A percentile compares a stretch with the other conserved stretches of the same genome.
Evolutionary conservation across 2,888 invertebrate species (phyloP).

Genomic region (Boloria selene): DNA sequence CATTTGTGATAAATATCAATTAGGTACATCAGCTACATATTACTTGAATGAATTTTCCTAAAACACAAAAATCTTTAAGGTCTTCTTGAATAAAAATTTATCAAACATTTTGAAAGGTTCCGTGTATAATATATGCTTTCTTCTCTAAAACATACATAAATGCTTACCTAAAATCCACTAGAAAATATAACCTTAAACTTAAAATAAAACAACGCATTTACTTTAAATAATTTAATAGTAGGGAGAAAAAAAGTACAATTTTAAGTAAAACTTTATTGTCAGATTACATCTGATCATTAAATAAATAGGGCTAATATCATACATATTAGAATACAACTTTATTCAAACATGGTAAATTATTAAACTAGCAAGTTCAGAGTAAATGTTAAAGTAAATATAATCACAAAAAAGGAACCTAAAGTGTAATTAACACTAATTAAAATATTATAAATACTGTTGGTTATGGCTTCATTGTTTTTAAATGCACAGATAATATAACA

Average conservation of each 20-base stretch:
- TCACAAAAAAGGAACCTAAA: slow-evolving; percentile 48
- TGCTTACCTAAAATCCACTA: no score
- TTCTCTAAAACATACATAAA: no score
- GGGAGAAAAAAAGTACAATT: slow-evolving; percentile 18
- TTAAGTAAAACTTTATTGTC: slow-evolving; percentile 49
- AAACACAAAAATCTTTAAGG: no score
- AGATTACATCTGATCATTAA: slow-evolving; percentile 56
- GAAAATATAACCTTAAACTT: slow-evolving; percentile 8
- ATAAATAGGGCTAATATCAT: slow-evolving; percentile 26
- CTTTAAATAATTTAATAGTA: slow-evolving; percentile 26
- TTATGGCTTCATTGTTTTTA: slow-evolving; percentile 22
- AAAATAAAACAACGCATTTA: slow-evolving; percentile 9
- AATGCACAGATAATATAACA: not conserved
- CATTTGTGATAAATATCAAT: no score
- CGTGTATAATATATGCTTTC: no score
- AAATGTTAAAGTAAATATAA: slow-evolving; percentile 23
- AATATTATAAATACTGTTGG: slow-evolving; percentile 24
- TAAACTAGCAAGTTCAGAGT: not conserved
- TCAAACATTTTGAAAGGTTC: no score
- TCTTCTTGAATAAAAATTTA: no score
- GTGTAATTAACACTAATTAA: slow-evolving; percentile 22
- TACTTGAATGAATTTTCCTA: no score
- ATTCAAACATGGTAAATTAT: slow-evolving; percentile 1
- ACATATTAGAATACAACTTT: slow-evolving; percentile 9
- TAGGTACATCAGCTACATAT: no score